Evolutionary conservation across 2,888 invertebrate genomes (phyloP), one percentile per base, ranked within the genome.

Genomic region (Lithosia quadra): DNA sequence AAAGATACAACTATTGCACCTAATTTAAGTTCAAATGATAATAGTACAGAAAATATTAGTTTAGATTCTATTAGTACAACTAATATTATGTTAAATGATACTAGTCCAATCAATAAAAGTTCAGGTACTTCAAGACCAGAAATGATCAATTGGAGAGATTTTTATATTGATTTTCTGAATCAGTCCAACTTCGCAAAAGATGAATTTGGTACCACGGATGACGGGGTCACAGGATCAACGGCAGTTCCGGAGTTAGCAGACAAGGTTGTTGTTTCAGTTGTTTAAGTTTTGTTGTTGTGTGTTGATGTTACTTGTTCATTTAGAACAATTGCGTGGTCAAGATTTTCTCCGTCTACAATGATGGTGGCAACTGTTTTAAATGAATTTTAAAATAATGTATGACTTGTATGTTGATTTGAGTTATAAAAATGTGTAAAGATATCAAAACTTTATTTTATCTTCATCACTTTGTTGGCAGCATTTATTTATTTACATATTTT

Each of bases 211-310:
- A 67, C n/a, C 58, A 21, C 2, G 22, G 33, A 53, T 58, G 21
- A 57, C 64, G 49, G 39, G 13, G 70, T 57, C 58, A 68, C n/a
- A 5, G 43, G 68, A 33, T 71, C 75, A 5, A 79, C 81, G 15
- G 63, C 79, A 49, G 67, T 63, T 11, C 73, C 82, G 11, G 70
- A 76, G 21, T 63, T 77, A 11, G 72, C 72, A 72, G 79, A 83
- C 36, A 84, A 87, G 87, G 86, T 87, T 81, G 74, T 85, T 85
- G 76, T 84, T 74, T 78, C 79, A 77, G 70, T 83, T 73, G 71
- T 82, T 69, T 84, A 79, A 78, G 66, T 68, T 70, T 72, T 77
- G 64, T 73, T 76, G 75, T 81, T 75, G 65, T 68, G 72, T 74
- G 70, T 75, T 77, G 74, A 75, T 68, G 59, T 68, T 55, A 55